Conservation (phyloP, 1,140 invertebrate species). For the Ephestia elutella region DNA sequence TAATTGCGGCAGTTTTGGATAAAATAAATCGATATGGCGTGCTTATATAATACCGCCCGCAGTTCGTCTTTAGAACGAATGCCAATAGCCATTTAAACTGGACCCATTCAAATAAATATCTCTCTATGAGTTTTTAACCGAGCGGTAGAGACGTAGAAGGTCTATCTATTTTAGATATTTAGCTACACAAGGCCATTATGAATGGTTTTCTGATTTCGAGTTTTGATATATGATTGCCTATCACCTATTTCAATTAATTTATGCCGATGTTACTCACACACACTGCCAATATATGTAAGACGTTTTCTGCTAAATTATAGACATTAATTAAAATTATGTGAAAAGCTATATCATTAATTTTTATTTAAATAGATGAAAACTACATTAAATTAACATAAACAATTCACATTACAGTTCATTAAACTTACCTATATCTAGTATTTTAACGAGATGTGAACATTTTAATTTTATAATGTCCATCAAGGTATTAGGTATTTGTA, state of each 20-base stretch:
- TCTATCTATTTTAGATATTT: constrained; percentile 25
- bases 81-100: constrained; percentile 36
- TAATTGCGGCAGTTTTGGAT: constrained; percentile 69
- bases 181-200: constrained; percentile 44
- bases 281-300: constrained; percentile 10
- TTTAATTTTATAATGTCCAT: too few species aligned
- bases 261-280: constrained; percentile 7
- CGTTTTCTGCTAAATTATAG: too few species aligned
- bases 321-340: too few species aligned
- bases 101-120: constrained; percentile 34
- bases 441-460: too few species aligned
- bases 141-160: constrained; percentile 20
- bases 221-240: constrained; percentile 39
- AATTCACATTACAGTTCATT: background rate
- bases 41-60: constrained; percentile 69
- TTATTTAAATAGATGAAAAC: too few species aligned
- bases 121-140: constrained; percentile 26
- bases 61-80: constrained; percentile 46
- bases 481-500: too few species aligned
- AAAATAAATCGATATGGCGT: constrained; percentile 70
- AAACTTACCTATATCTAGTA: background rate
- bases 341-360: too few species aligned
- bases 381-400: too few species aligned
- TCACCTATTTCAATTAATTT: constrained; percentile 31
- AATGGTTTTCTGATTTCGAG: constrained; percentile 44